phyloP scores from a whole-genome alignment of 2,797 vertebrate genomes.

The Mormyrus proboscirostris region DNA sequence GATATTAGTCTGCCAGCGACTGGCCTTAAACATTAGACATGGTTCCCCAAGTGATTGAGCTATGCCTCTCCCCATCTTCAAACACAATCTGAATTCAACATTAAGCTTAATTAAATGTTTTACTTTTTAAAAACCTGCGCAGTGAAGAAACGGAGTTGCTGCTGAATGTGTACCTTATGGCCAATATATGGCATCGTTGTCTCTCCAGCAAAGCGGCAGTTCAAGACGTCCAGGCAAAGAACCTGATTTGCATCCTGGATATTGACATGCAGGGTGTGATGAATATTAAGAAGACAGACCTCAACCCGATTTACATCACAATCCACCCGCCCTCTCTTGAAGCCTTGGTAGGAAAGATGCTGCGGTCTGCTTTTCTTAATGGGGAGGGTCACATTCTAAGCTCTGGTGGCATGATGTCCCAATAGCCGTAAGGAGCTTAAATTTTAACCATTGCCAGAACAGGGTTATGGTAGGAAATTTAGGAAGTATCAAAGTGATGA shows the following conservation, averaged over 20 bases:
- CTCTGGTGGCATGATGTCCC: background rate
- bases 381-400: background rate
- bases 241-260: constrained; percentile 92
- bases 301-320: constrained; percentile 83
- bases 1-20: background rate
- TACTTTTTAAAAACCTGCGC: background rate
- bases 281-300: constrained; percentile 83
- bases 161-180: background rate
- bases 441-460: background rate
- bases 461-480: background rate
- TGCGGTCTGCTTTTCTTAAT: background rate
- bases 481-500: background rate
- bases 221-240: constrained; percentile 80
- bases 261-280: constrained; percentile 94
- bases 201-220: constrained; percentile 78
- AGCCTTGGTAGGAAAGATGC: constrained; percentile 68
- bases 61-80: background rate
- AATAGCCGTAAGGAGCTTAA: background rate
- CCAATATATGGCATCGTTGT: background rate
- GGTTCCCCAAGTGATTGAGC: background rate
- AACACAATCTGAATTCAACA: background rate
- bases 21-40: background rate
- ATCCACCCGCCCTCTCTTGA: constrained; percentile 84
- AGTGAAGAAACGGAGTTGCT: background rate
- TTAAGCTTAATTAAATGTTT: background rate